Conservation (phyloP, 1,140 invertebrate species). For the Diuraphis noxia region DNA sequence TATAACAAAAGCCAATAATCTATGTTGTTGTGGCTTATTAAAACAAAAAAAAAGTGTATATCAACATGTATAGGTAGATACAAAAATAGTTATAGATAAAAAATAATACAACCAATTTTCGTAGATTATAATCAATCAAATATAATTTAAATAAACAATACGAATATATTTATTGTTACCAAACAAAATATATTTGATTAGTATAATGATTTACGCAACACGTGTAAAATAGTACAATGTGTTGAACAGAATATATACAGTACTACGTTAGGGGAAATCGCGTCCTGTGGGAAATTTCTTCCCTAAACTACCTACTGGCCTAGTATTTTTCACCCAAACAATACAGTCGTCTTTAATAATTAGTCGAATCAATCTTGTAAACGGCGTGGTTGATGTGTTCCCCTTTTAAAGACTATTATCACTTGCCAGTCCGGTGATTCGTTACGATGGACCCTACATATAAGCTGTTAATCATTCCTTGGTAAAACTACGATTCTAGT, state of each 20-base stretch:
- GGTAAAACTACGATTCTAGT: conserved; percentile 1
- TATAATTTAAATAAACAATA: background rate
- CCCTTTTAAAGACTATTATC: conserved; percentile 40
- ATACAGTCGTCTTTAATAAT: conserved; percentile 35
- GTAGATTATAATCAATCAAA: background rate
- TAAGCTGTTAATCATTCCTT: conserved; percentile 17
- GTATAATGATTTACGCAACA: background rate
- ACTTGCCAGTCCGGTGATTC: conserved; percentile 30
- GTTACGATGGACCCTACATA: background rate
- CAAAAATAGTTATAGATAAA: background rate
- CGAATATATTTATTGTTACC: background rate
- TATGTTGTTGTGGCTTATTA: too few species aligned
- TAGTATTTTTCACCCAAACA: conserved; percentile 44
- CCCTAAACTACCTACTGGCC: conserved; percentile 49
- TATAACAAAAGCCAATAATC: too few species aligned
- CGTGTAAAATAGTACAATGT: background rate
- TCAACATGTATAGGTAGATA: background rate
- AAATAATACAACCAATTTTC: background rate
- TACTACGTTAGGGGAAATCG: conserved; percentile 22
- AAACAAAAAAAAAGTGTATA: background rate
- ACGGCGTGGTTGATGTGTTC: conserved; percentile 26
- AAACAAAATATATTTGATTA: conserved; percentile 1
- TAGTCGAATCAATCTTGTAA: conserved; percentile 47
- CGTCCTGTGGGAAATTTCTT: conserved; percentile 53
- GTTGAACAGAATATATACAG: background rate